Evolutionary conservation across 1,140 invertebrate species (phyloP).

Genomic region (Zophobas atratus): DNA sequence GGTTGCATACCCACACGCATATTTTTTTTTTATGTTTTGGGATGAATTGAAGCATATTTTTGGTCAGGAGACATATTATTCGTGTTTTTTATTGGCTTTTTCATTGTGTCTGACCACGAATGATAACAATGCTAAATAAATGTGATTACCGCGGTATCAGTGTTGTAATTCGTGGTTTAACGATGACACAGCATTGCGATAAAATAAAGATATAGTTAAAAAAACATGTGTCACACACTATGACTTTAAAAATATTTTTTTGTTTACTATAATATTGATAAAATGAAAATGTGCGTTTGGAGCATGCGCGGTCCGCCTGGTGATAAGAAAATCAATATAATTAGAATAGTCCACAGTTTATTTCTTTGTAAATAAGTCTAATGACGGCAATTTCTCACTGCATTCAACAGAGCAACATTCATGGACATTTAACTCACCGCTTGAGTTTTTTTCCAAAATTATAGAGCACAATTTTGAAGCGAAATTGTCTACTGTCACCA

Average conservation of each 20-base stretch:
- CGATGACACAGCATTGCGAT: neutral
- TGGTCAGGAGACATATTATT: too few species aligned
- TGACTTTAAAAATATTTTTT: constrained; percentile 6
- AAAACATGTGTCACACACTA: neutral
- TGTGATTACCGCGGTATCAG: too few species aligned
- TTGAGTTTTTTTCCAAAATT: constrained; percentile 54
- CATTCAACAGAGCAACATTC: neutral
- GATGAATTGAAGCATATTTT: too few species aligned
- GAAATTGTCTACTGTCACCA: constrained; percentile 63
- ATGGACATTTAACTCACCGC: constrained; percentile 55
- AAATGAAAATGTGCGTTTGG: constrained; percentile 11
- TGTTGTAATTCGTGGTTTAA: too few species aligned
- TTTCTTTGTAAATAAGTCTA: constrained; percentile 24
- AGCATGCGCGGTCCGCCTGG: neutral
- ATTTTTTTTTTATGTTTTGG: too few species aligned
- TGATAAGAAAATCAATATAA: constrained; percentile 45
- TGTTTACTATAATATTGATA: constrained; percentile 27
- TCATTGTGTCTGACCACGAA: too few species aligned
- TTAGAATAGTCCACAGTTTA: constrained; percentile 36
- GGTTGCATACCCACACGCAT: too few species aligned
- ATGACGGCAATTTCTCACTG: constrained; percentile 1
- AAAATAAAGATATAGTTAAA: neutral
- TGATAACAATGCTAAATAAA: too few species aligned
- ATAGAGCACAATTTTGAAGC: constrained; percentile 60
- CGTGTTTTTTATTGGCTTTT: too few species aligned